Evolutionary conservation across 2,888 invertebrate species (phyloP).

Genomic region (Drosophila antonietae): DNA sequence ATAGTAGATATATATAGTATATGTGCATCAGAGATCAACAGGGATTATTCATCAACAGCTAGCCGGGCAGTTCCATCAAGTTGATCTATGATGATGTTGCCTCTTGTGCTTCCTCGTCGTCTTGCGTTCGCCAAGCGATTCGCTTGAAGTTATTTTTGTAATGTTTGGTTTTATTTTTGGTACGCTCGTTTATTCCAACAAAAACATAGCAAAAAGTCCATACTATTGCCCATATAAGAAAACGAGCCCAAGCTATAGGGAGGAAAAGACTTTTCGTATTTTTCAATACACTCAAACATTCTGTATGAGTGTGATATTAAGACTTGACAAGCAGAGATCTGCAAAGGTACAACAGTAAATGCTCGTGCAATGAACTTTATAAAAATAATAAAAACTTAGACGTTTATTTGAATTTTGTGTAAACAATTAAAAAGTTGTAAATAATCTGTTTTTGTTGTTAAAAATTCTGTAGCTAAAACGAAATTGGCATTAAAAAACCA

Average conservation of each 20-base stretch:
- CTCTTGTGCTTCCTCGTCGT: conserved; percentile 18
- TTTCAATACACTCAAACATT: conserved; percentile 1
- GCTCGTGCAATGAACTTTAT: conserved; percentile 2
- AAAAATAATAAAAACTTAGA: neutral
- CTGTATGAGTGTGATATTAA: conserved; percentile 12
- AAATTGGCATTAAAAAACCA: neutral
- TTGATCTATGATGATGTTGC: conserved; percentile 53
- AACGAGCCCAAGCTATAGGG: conserved; percentile 33
- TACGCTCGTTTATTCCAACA: conserved; percentile 59
- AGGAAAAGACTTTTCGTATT: conserved; percentile 17
- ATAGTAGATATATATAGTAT: conserved; percentile 18
- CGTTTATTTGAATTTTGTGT: neutral
- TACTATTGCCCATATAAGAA: conserved; percentile 50
- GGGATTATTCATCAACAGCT: conserved; percentile 72
- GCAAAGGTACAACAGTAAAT: conserved; percentile 35
- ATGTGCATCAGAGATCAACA: conserved; percentile 55
- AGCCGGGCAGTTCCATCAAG: conserved; percentile 51
- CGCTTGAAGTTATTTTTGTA: conserved; percentile 70
- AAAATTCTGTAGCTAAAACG: neutral
- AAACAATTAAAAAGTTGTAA: neutral
- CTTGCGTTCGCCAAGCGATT: conserved; percentile 46
- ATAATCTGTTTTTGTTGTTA: neutral
- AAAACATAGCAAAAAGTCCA: conserved; percentile 68
- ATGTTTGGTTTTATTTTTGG: conserved; percentile 78
- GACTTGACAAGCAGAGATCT: conserved; percentile 29